Base-by-base conservation (phyloP, 2,113 vertebrate genomes). In the Apteryx owenii region DNA sequence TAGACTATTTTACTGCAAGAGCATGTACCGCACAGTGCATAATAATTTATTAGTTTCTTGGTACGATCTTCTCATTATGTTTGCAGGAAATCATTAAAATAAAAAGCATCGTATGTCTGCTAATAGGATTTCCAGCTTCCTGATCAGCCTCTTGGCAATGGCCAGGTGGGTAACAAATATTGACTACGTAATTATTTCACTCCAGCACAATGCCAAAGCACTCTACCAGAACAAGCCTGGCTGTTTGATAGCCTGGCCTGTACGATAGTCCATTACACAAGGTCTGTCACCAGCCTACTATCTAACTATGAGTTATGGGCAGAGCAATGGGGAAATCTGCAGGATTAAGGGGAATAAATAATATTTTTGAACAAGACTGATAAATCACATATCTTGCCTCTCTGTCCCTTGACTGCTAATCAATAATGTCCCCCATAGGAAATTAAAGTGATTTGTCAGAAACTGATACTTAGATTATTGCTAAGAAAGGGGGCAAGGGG, bases 331-430 rank as follows among this genome's bases (percentile, higher is more conserved):
- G 71, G n/a, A 93, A 91, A 79, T 25, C 0, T 73, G 33, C 38
- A 79, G 22, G 22, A 88, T 65, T 84, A 86, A 90, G 15, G 19
- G 36, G 13, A 88, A 89, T 28, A 94, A 96, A 76, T 40, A 88
- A 44, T 31, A 72, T 87, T 62, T 78, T 25, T 50, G 20, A 81
- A 76, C 0, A 5, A 70, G 53, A 72, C 7, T 9, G 58, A 84
- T 46, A 80, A 69, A 89, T 50, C 8, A 42, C 1, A 1, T 54
- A n/a, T 75, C 95, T 92, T 85, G 76, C 21, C 23, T 71, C 51
- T 72, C 0, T 29, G 15, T 73, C 17, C 19, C 28, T 38, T 71
- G 50, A 85, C 50, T 61, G 23, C 81, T 66, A 85, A 96, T 82
- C 80, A 93, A 0, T 76, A 84, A 79, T 12, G 28, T 44, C 71